These are phyloP conservation scores for Phymanthus crucifer DNA, from an alignment of 92 coral and sea anemone genomes.

Conservation along the genomic window DNA sequence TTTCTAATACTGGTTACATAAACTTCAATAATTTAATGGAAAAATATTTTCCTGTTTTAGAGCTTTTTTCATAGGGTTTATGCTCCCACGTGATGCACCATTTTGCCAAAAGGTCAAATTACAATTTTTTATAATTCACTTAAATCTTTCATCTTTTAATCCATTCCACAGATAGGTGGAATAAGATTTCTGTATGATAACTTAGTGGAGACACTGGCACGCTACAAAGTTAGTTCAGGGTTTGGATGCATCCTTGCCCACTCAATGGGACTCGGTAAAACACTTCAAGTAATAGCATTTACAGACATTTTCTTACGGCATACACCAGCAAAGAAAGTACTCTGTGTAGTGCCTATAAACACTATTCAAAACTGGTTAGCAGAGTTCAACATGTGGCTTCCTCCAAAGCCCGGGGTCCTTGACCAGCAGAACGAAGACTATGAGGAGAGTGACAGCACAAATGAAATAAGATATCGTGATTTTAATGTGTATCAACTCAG, in stretches of 20 bases:
- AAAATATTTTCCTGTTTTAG: no score
- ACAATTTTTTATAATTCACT: background rate
- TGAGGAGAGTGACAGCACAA: constrained; percentile 46
- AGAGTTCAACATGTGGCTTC: constrained; percentile 93
- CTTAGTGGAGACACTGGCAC: constrained; percentile 83
- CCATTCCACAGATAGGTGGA: constrained; percentile 77
- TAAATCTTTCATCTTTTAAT: background rate
- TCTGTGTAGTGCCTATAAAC: constrained; percentile 92
- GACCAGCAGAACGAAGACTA: background rate
- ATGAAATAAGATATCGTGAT: constrained; percentile 56
- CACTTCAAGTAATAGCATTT: constrained; percentile 85
- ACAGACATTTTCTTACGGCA: constrained; percentile 78
- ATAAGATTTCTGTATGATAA: constrained; percentile 92
- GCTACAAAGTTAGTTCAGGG: constrained; percentile 74
- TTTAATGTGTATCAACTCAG: constrained; percentile 76
- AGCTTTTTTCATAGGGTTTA: no score
- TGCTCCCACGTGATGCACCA: no score
- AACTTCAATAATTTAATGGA: no score
- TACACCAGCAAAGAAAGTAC: constrained; percentile 78
- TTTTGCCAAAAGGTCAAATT: no score
- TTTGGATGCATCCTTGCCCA: constrained; percentile 98
- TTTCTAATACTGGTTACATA: no score
- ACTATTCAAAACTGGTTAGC: constrained; percentile 94
- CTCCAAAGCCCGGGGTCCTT: constrained; percentile 52
- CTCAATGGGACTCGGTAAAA: constrained; percentile 97